phyloP scores from a whole-genome alignment of 2,888 invertebrate genomes.

The Acholoe squamosa region DNA sequence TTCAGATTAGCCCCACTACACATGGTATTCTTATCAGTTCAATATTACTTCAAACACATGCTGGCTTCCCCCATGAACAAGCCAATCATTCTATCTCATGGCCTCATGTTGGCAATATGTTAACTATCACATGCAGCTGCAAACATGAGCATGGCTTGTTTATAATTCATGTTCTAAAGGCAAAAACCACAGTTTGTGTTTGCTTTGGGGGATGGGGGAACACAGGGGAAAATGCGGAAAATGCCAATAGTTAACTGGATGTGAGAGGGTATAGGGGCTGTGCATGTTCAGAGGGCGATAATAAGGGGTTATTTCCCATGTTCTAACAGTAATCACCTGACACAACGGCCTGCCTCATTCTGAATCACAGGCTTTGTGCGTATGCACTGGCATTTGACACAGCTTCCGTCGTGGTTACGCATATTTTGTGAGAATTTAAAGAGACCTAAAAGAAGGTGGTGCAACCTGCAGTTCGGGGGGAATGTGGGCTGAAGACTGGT shows the following conservation, averaged over 20 bases:
- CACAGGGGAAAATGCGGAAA: not conserved
- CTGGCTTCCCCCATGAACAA: not conserved
- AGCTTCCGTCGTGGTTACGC: not conserved
- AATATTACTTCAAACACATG: slow-evolving; percentile 6
- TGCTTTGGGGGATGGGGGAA: not conserved
- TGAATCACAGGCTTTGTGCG: not conserved
- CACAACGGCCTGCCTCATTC: not conserved
- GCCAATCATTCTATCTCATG: not conserved
- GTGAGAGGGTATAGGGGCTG: not conserved
- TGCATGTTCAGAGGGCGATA: not conserved
- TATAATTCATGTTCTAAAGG: slow-evolving; percentile 6
- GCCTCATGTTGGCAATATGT: not conserved
- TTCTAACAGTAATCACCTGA: not conserved
- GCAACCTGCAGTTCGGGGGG: not conserved
- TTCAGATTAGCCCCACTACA: not conserved
- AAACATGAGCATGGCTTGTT: not conserved
- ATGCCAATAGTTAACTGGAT: not conserved
- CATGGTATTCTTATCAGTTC: not conserved
- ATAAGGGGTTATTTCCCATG: not conserved
- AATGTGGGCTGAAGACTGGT: not conserved
- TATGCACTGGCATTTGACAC: not conserved
- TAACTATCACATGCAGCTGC: not conserved
- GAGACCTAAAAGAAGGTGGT: not conserved
- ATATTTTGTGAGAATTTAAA: not conserved
- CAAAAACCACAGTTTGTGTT: not conserved